Conservation (phyloP, 2,888 invertebrate species). For the Ectemnius lituratus region DNA sequence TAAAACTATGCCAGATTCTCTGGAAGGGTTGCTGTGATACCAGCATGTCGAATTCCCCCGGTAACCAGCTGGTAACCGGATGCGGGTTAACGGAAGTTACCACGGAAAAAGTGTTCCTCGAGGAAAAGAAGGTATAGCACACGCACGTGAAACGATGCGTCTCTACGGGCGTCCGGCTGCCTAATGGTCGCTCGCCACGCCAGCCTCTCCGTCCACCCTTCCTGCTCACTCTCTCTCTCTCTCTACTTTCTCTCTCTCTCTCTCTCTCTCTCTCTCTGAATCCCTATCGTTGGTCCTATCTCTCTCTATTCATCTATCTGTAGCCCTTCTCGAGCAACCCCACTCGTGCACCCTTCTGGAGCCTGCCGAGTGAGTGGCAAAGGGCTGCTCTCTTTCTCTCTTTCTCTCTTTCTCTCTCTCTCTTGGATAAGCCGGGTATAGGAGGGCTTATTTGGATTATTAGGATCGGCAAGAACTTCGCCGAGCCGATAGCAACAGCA, state of each 20-base stretch:
- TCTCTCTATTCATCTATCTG: slow-evolving; percentile 48
- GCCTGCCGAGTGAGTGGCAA: slow-evolving; percentile 34
- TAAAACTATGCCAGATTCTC: not conserved
- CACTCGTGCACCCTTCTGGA: slow-evolving; percentile 39
- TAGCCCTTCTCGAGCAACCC: slow-evolving; percentile 38
- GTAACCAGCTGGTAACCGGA: not conserved
- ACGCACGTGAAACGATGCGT: slow-evolving; percentile 66
- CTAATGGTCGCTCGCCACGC: slow-evolving; percentile 70
- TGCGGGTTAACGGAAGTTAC: slow-evolving; percentile 27
- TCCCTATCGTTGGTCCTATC: slow-evolving; percentile 33
- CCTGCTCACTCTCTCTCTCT: slow-evolving; percentile 23
- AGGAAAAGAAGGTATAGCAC: slow-evolving; percentile 34
- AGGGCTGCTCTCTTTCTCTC: not conserved
- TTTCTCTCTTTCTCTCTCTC: no score
- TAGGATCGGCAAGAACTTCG: not conserved
- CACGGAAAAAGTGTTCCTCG: slow-evolving; percentile 20
- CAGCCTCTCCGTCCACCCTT: slow-evolving; percentile 51
- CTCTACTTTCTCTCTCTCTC: slow-evolving; percentile 15
- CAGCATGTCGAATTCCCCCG: not conserved
- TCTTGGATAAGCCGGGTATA: no score
- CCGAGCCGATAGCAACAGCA: not conserved
- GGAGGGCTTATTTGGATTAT: slow-evolving; percentile 20
- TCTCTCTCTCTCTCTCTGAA: slow-evolving; percentile 10
- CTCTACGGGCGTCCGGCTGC: slow-evolving; percentile 69
- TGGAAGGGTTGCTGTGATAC: not conserved